Base-by-base conservation (phyloP, 2,888 invertebrate genomes). In the Heteropelma amictum region DNA sequence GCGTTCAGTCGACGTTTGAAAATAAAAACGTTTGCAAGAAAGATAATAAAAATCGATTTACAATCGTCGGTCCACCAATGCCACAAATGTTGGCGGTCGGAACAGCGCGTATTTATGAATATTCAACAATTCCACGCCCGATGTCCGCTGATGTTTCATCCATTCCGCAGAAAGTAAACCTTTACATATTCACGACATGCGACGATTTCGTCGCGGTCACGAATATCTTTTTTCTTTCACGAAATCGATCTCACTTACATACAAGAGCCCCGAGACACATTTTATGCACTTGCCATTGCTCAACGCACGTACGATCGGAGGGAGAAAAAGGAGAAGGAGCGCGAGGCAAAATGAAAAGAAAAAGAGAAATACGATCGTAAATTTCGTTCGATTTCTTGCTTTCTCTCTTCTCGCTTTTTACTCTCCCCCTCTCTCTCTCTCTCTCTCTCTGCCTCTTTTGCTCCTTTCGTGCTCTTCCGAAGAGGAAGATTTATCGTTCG, bases 401-500 rank as follows among this genome's bases (percentile, higher is more conserved):
- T 8, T 10, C 10, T 10, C 45, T 45, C 17, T 53, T 30, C 19
- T 38, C 35, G 54, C 30, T 40, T 65, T 47, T 54, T 56, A 38
- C 67, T 42, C 54, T 42, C 64, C 68, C 42, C n/a, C n/a, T n/a
- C n/a, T n/a, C n/a, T n/a, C n/a, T n/a, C n/a, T n/a, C n/a, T n/a
- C n/a, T n/a, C 40, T 26, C 49, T 56, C 40, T 23, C 35, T 19
- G 10, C 30, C 10, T 10, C 45, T 45, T 23, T 53, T 30, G 23
- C 19, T 38, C 35, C 60, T 38, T 40, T 65, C 54, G 64, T 56
- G 47, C 67, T 42, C 54, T 42, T 68, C 68, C 42, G 51, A 23
- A 35, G 42, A 45, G 64, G 65, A 56, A 79, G 81, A 84, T 85
- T 85, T 85, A 85, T 83, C 80, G 80, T 76, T 45, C 67, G 45